Base-by-base conservation (phyloP, 2,797 vertebrate species). In the Valencia hispanica region DNA sequence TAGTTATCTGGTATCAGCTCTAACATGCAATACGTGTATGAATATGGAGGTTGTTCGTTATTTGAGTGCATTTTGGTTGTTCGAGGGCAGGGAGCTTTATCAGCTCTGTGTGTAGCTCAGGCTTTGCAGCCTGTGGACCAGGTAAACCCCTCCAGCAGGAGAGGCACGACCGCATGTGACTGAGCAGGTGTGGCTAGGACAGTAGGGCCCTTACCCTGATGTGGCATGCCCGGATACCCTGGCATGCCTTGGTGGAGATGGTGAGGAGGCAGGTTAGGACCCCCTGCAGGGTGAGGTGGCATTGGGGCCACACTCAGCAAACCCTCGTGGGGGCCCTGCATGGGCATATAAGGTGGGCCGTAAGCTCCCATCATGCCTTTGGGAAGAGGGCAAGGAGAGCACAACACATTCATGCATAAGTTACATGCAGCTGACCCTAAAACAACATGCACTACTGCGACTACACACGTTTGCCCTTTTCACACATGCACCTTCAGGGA, bases 281-380 rank as follows among this genome's bases (percentile, higher is more conserved):
- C 96, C 97, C 98, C 98, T 95, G 96, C 96, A 93, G 94, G 95
- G 96, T 97, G 97, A 97, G 97, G 97, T 94, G 96, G 95, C 97
- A 99, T 97, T 97, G 97, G 95, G 94, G 97, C 96, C 97, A 99
- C 97, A 94, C 97, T 97, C 97, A 99, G 95, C 96, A 99, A 97
- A 96, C 98, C 97, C 96, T 99, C 98, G 96, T 97, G 95, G 94
- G 97, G 96, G 96, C 97, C 97, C 96, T 98, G 98, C 96, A 99
- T 97, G 95, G 97, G 96, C 96, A 98, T 97, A 96, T 98, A 97
- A 96, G 96, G 97, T 94, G 95, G 96, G 95, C 97, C 96, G 94
- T 99, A 99, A 97, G 96, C 96, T 97, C 97, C 97, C 97, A 99
- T 98, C 97, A 99, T 99, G 98, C 98, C 98, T 99, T 99, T 94